Evolutionary conservation across 2,797 vertebrate species (phyloP).

Genomic region (Bothrops alternatus): DNA sequence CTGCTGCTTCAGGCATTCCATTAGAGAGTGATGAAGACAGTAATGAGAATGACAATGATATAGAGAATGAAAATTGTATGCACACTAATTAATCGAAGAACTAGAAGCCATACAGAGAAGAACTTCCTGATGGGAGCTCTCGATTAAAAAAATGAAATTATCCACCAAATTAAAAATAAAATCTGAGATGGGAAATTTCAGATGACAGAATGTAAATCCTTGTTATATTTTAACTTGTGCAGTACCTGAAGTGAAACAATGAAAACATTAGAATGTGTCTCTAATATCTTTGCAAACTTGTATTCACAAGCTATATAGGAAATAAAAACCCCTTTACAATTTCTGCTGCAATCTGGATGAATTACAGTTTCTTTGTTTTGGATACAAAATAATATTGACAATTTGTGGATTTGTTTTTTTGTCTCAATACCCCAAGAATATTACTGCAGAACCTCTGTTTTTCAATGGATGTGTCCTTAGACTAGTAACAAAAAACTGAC

Average conservation of each 20-base stretch:
- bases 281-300: constrained; percentile 78
- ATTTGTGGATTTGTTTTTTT: constrained; percentile 73
- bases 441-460: constrained; percentile 70
- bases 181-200: constrained; percentile 77
- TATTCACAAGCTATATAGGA: constrained; percentile 80
- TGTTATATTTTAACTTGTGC: constrained; percentile 79
- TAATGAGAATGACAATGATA: constrained; percentile 85
- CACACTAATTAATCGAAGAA: constrained; percentile 87
- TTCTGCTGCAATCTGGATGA: constrained; percentile 76
- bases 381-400: constrained; percentile 72
- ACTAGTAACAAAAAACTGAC: constrained; percentile 56
- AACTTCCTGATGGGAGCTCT: constrained; percentile 71
- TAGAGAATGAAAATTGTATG: constrained; percentile 89
- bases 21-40: constrained; percentile 88
- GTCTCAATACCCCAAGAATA: constrained; percentile 72
- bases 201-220: constrained; percentile 79
- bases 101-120: constrained; percentile 87
- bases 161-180: constrained; percentile 73
- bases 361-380: constrained; percentile 75
- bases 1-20: constrained; percentile 76
- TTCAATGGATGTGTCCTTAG: constrained; percentile 66
- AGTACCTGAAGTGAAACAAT: constrained; percentile 81
- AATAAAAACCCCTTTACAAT: constrained; percentile 78
- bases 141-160: constrained; percentile 65
- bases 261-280: constrained; percentile 77